These are phyloP conservation scores for Lagorchestes hirsutus DNA, from an alignment of 2,797 vertebrate species.

Conservation along the genomic window DNA sequence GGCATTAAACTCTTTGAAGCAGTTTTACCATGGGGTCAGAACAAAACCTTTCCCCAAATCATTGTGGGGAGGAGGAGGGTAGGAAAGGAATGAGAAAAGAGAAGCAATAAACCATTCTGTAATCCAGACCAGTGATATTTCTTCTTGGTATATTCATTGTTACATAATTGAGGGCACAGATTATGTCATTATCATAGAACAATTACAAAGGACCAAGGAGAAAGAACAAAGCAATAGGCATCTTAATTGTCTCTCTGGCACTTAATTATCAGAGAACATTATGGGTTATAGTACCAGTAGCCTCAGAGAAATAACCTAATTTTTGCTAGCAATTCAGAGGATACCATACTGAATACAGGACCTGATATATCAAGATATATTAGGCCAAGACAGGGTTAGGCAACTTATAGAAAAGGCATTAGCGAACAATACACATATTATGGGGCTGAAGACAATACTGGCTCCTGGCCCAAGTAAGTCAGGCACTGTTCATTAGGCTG, in stretches of 20 bases:
- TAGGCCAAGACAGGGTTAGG: background rate
- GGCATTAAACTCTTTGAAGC: background rate
- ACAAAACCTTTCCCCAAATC: background rate
- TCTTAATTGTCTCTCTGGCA: background rate
- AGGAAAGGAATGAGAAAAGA: background rate
- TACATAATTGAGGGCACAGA: background rate
- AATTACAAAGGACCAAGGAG: background rate
- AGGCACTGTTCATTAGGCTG: background rate
- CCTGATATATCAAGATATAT: background rate
- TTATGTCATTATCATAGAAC: background rate
- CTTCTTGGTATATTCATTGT: background rate
- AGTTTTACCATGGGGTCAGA: background rate
- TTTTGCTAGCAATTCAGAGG: constrained; percentile 43
- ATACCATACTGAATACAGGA: constrained; percentile 6
- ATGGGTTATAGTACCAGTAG: background rate
- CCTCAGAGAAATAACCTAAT: background rate
- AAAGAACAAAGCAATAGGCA: constrained; percentile 5
- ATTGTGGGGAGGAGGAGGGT: background rate
- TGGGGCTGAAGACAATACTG: background rate
- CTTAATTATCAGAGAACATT: constrained; percentile 14
- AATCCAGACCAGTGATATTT: background rate
- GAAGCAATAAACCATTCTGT: background rate
- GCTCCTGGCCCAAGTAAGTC: background rate
- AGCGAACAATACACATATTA: background rate
- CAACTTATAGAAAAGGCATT: background rate